Evolutionary conservation across 37 sponge, comb jelly and placozoan species (phyloP).

Genomic region (Petrosia ficiformis): DNA sequence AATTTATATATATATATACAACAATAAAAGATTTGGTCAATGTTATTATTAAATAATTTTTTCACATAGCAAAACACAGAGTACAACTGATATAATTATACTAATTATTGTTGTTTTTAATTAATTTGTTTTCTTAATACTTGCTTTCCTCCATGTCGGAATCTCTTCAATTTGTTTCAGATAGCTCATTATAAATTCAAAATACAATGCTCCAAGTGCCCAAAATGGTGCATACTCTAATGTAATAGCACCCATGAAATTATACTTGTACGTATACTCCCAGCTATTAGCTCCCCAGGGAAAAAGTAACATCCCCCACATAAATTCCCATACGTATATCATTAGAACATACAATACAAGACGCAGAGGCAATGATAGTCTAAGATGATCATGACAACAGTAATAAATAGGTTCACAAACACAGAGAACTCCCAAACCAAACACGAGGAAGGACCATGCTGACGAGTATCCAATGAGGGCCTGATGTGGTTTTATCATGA

Average conservation of each 20-base stretch:
- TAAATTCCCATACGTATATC: constrained; percentile 76
- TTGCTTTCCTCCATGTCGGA: no score
- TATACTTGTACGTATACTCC: constrained; percentile 78
- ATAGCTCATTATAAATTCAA: constrained; percentile 50
- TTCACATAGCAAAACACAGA: no score
- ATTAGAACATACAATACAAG: constrained; percentile 36
- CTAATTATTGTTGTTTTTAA: no score
- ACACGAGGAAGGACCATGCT: constrained; percentile 79
- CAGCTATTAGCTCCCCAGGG: constrained; percentile 65
- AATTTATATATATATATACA: no score
- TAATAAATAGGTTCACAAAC: constrained; percentile 41
- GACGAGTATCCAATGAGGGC: constrained; percentile 74
- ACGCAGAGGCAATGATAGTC: constrained; percentile 30
- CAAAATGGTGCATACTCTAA: constrained; percentile 87
- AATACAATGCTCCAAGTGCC: constrained; percentile 66
- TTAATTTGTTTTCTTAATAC: no score
- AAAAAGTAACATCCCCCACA: constrained; percentile 43
- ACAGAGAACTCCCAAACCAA: constrained; percentile 65
- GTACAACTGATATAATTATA: no score
- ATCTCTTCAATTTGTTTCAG: constrained; percentile 45
- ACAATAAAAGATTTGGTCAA: no score
- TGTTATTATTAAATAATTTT: no score
- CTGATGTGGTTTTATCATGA: constrained; percentile 26
- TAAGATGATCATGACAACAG: not conserved
- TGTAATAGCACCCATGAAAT: constrained; percentile 78